phyloP scores from a whole-genome alignment of 1,140 invertebrate species.

The Dreissena polymorpha region DNA sequence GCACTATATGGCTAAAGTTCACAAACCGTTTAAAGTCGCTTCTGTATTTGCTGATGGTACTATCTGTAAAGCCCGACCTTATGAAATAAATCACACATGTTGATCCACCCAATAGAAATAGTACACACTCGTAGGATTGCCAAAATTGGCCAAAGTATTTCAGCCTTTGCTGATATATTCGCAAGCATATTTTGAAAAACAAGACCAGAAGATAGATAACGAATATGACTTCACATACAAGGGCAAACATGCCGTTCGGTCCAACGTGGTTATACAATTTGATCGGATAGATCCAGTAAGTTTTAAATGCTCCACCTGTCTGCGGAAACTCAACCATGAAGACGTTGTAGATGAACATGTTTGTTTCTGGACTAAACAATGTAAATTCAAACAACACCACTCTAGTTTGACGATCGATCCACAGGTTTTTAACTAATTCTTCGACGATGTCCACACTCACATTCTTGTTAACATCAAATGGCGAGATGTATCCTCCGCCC shows the following conservation, averaged over 20 bases:
- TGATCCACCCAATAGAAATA: background rate
- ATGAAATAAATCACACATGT: slow-evolving; percentile 29
- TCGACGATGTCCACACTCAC: slow-evolving; percentile 63
- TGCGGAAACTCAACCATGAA: slow-evolving; percentile 78
- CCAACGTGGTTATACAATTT: slow-evolving; percentile 50
- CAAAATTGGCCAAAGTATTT: slow-evolving; percentile 54
- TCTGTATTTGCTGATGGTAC: slow-evolving; percentile 42
- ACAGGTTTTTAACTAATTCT: slow-evolving; percentile 73
- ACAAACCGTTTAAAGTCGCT: slow-evolving; percentile 52
- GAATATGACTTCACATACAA: slow-evolving; percentile 50
- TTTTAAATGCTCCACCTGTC: slow-evolving; percentile 74
- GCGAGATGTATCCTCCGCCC: slow-evolving; percentile 65
- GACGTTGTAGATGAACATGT: slow-evolving; percentile 62
- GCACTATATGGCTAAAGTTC: slow-evolving; percentile 55
- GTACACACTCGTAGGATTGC: slow-evolving; percentile 47
- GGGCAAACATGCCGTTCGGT: slow-evolving; percentile 28
- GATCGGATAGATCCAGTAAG: slow-evolving; percentile 56
- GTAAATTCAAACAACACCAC: slow-evolving; percentile 82
- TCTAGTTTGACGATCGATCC: slow-evolving; percentile 81
- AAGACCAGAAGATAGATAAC: slow-evolving; percentile 29
- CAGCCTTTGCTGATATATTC: slow-evolving; percentile 16
- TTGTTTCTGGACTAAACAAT: slow-evolving; percentile 80
- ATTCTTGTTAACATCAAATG: slow-evolving; percentile 44
- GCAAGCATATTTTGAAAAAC: slow-evolving; percentile 25
- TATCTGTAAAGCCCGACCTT: background rate